Evolutionary conservation across 2,797 vertebrate genomes (phyloP).

Genomic region (Lophius americanus): DNA sequence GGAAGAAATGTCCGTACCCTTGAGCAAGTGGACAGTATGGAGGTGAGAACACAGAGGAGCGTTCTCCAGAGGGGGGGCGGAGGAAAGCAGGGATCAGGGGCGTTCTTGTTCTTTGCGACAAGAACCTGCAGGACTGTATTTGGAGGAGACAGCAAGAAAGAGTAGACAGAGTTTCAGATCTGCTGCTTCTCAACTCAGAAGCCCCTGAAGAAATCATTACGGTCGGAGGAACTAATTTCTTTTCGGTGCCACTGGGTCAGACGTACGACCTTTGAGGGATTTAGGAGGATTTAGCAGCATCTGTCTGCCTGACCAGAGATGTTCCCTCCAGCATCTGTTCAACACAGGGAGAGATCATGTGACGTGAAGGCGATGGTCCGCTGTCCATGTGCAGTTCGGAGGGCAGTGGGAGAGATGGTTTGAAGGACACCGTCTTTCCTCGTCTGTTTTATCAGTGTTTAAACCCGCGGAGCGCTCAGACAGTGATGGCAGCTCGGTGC

Average conservation of each 20-base stretch:
- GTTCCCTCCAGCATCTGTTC: slow-evolving; percentile 35
- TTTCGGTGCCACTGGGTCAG: slow-evolving; percentile 72
- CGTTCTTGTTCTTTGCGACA: slow-evolving; percentile 75
- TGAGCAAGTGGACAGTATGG: slow-evolving; percentile 46
- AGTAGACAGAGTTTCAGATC: slow-evolving; percentile 44
- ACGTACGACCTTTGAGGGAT: slow-evolving; percentile 69
- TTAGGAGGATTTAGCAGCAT: slow-evolving; percentile 67
- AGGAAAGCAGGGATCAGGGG: slow-evolving; percentile 68
- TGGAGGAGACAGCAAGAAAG: slow-evolving; percentile 48
- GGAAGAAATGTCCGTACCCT: slow-evolving; percentile 64
- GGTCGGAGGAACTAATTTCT: slow-evolving; percentile 73
- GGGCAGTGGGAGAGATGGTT: background rate
- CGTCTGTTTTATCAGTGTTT: too few relatives aligned
- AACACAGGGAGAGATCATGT: slow-evolving; percentile 15
- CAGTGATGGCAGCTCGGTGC: too few relatives aligned
- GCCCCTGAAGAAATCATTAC: slow-evolving; percentile 61
- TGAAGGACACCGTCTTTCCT: too few relatives aligned
- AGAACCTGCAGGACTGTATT: slow-evolving; percentile 59
- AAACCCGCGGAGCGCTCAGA: too few relatives aligned
- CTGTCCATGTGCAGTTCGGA: background rate
- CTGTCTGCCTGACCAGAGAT: slow-evolving; percentile 52
- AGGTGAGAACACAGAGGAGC: slow-evolving; percentile 48
- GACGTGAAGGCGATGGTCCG: slow-evolving; percentile 5
- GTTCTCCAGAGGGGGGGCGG: slow-evolving; percentile 55
- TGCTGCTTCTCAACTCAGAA: slow-evolving; percentile 52